Conservation (phyloP, 2,797 vertebrate species). For the Tadarida brasiliensis region DNA sequence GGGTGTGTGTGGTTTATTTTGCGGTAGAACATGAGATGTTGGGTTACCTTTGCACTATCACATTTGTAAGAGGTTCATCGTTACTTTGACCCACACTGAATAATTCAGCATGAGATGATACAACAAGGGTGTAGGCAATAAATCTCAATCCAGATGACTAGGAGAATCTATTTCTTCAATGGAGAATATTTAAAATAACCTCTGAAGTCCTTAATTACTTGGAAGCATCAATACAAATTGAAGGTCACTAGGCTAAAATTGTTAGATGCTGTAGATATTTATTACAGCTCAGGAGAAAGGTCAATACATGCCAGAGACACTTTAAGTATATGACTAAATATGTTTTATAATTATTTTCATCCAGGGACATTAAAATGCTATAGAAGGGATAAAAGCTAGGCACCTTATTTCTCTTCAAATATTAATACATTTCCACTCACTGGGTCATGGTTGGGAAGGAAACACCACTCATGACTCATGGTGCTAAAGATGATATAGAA, state of each 20-base stretch:
- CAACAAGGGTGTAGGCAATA: conserved; percentile 5
- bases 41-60: neutral
- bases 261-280: conserved; percentile 15
- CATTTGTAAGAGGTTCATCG: neutral
- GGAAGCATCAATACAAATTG: conserved; percentile 2
- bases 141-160: conserved; percentile 34
- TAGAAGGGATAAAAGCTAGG: neutral
- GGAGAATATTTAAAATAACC: conserved; percentile 63
- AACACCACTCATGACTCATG: neutral
- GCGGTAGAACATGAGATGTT: neutral
- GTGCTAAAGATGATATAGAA: conserved; percentile 75
- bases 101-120: neutral
- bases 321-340: neutral
- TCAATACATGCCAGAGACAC: neutral
- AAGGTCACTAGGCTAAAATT: conserved; percentile 39
- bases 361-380: neutral
- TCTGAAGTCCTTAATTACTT: conserved; percentile 51
- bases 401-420: conserved; percentile 55
- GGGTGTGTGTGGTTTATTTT: neutral
- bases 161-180: conserved; percentile 33
- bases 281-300: conserved; percentile 9
- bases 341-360: conserved; percentile 26
- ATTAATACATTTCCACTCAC: neutral
- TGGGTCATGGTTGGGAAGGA: neutral
- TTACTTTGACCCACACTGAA: neutral